phyloP scores from a whole-genome alignment of 2,888 invertebrate species.

The Acanthosepion lycidas region DNA sequence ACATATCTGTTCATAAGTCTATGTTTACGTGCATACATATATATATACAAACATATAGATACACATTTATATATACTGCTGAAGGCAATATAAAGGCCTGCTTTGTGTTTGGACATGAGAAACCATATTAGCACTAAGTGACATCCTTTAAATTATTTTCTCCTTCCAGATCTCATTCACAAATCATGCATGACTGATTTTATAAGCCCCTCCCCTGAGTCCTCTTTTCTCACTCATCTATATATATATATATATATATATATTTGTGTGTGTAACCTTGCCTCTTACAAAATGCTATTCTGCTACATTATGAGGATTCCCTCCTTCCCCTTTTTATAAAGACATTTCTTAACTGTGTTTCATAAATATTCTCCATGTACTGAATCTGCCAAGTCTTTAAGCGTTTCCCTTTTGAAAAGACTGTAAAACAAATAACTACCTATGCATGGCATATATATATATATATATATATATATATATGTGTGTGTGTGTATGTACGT shows the following conservation, averaged over 20 bases:
- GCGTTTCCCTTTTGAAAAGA: too few species aligned
- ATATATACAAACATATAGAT: neutral
- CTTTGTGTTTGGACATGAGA: neutral
- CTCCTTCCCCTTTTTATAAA: too few species aligned
- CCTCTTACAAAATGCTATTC: too few species aligned
- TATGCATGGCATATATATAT: too few species aligned
- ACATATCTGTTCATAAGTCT: neutral
- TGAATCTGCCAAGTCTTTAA: too few species aligned
- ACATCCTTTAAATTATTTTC: neutral
- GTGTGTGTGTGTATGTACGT: too few species aligned
- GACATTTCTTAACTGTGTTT: too few species aligned
- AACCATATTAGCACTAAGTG: neutral
- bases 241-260: neutral
- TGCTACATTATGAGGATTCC: too few species aligned
- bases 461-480: too few species aligned
- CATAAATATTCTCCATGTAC: too few species aligned
- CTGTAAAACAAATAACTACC: too few species aligned
- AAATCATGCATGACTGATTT: slow-evolving; percentile 4
- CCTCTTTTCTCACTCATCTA: neutral
- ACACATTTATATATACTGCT: neutral
- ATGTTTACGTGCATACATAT: neutral
- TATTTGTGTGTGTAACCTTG: neutral
- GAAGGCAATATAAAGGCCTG: neutral
- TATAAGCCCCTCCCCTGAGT: neutral
- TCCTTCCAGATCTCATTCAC: neutral